Evolutionary conservation across 2,797 vertebrate species (phyloP).

Genomic region (Pipistrellus kuhlii): DNA sequence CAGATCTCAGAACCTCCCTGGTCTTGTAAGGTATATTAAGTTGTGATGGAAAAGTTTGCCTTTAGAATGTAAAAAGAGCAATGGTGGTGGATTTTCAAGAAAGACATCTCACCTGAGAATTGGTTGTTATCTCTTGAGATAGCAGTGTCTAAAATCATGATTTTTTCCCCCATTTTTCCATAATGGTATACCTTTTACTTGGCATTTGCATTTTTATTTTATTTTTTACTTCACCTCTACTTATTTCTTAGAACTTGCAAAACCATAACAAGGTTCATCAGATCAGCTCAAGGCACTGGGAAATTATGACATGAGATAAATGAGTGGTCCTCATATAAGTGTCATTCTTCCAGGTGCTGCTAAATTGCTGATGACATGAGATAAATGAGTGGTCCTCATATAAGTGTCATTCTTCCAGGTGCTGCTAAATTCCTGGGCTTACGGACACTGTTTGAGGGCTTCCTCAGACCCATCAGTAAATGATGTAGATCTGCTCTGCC

Average conservation of each 20-base stretch:
- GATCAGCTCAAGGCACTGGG: conserved; percentile 57
- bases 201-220: conserved; percentile 39
- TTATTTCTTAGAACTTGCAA: conserved; percentile 55
- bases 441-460: conserved; percentile 31
- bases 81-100: conserved; percentile 29
- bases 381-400: conserved; percentile 51
- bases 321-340: conserved; percentile 37
- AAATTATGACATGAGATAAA: conserved; percentile 63
- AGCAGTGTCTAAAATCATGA: conserved; percentile 24
- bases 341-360: conserved; percentile 53
- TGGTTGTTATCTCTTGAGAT: conserved; percentile 49
- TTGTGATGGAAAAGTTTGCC: conserved; percentile 59
- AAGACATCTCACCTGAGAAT: conserved; percentile 30
- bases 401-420: conserved; percentile 56
- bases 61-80: conserved; percentile 25
- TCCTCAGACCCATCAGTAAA: conserved; percentile 27
- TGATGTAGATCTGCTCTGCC: neutral
- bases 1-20: conserved; percentile 3
- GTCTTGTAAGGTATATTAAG: conserved; percentile 6
- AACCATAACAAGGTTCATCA: conserved; percentile 45
- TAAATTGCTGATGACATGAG: conserved; percentile 43
- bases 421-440: conserved; percentile 50
- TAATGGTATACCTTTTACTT: conserved; percentile 33
- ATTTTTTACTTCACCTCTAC: neutral
- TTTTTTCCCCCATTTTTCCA: conserved; percentile 34